A percentile compares a stretch with the other conserved stretches of the same genome.
Evolutionary conservation across 2,113 vertebrate species (phyloP).

Genomic region (Rafetus swinhoei): DNA sequence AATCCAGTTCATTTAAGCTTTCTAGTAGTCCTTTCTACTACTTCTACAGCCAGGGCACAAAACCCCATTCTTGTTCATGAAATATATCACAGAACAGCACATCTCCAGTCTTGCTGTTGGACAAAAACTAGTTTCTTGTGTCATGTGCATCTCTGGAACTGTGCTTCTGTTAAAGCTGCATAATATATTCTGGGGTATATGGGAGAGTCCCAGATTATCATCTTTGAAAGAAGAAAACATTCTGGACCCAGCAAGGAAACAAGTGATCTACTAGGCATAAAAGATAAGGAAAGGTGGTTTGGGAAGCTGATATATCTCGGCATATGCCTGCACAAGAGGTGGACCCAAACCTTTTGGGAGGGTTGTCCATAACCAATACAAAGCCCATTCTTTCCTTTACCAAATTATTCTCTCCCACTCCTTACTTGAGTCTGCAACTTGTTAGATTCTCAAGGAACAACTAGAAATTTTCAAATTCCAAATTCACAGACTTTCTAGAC

Average conservation of each 20-base stretch:
- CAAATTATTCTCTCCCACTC: neutral
- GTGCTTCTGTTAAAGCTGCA: neutral
- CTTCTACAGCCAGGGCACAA: conserved; percentile 51
- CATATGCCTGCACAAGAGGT: neutral
- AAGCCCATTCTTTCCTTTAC: neutral
- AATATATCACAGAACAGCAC: neutral
- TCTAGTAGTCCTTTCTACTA: conserved; percentile 19
- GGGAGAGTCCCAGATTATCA: neutral
- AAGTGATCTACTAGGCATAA: neutral
- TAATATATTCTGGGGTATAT: neutral
- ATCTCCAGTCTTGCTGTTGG: neutral
- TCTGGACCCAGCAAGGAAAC: neutral
- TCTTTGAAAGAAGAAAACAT: neutral
- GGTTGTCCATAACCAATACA: neutral
- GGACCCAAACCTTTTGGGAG: accelerated
- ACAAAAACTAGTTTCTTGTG: neutral
- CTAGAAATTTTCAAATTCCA: neutral
- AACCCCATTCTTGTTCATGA: conserved; percentile 14
- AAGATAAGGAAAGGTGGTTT: neutral
- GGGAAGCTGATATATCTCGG: neutral
- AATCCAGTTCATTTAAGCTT: conserved; percentile 65
- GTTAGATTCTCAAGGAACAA: neutral
- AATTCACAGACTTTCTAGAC: too few species aligned
- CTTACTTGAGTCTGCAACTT: neutral
- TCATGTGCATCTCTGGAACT: neutral